These are phyloP conservation scores for Leptodactylus fallax DNA, from an alignment of 2,797 vertebrate genomes.

Conservation along the genomic window DNA sequence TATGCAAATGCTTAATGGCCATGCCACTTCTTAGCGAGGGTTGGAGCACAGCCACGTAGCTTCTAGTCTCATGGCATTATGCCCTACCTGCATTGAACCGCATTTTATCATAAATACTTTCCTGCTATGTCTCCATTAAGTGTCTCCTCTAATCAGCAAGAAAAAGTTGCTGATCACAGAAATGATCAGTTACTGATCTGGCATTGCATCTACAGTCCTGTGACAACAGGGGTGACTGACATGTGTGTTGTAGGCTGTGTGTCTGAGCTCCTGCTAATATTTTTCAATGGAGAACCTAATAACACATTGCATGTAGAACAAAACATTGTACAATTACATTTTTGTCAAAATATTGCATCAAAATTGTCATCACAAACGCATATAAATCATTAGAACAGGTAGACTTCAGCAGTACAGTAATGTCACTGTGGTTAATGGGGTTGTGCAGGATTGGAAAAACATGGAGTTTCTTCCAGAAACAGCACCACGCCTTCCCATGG, in stretches of 20 bases:
- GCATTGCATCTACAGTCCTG: not conserved
- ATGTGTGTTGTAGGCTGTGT: not conserved
- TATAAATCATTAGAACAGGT: not conserved
- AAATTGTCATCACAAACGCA: not conserved
- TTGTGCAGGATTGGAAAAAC: not conserved
- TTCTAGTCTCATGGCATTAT: constrained; percentile 46
- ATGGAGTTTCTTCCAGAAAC: not conserved
- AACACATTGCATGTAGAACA: not conserved
- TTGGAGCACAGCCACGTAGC: constrained; percentile 56
- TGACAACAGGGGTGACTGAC: not conserved
- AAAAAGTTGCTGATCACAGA: constrained; percentile 8
- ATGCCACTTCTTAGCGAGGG: constrained; percentile 55
- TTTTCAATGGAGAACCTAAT: not conserved
- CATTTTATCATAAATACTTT: constrained; percentile 52
- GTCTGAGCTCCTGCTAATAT: not conserved
- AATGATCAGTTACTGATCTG: not conserved
- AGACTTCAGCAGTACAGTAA: not conserved
- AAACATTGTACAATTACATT: not conserved
- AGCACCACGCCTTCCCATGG: not conserved
- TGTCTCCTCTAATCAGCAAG: constrained; percentile 38
- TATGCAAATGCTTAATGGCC: constrained; percentile 56
- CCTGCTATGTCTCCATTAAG: constrained; percentile 26
- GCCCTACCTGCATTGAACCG: constrained; percentile 61
- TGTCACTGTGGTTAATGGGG: not conserved
- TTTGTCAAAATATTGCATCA: not conserved